Evolutionary conservation across 2,888 invertebrate genomes (phyloP), one percentile per base, ranked within the genome.

Genomic region (Andricus curvator): DNA sequence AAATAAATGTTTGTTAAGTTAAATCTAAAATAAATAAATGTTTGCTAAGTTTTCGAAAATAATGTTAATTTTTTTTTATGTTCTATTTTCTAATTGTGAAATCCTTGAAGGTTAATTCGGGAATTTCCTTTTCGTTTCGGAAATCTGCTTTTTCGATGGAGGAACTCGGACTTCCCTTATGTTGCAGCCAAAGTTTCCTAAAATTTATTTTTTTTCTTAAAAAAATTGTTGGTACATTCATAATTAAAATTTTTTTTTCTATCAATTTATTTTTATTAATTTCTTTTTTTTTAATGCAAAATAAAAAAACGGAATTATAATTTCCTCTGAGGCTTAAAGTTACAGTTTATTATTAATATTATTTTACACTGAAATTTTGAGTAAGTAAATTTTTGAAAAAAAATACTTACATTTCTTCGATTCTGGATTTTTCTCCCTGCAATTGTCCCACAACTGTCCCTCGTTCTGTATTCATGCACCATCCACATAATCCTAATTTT

Each of bases 121-220:
- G 74, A n/a, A 96, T 94, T 82, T 94, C 93, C 83, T 94, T 94
- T 82, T 94, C 94, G 88, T 96, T 95, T 25, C 93, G 93, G 91
- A 97, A 97, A 83, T 95, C 95, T 0, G 95, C 95, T 90, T 95
- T 96, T 13, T 96, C 96, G 85, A 97, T 97, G 84, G 93, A 93
- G 68, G 96, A 96, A 84, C 94, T 94, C 0, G 97, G 97, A 90
- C 97, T 97, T 65, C 97, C 97, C 8, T 94, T 95, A 48, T 93
- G 93, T 87, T 94, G 93, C 78, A 97, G 92, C 95, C 95, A 95
- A 13, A 91, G 85, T 90, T 95, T 95, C 94, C 94, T 94, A 81
- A 15, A 87, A 84, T 33, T 68, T 77, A 60, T 48, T 44, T 17
- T 17, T 48, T 48, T 48, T 15, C 15, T 17, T 48, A 48, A 17